Conservation (phyloP, 2,113 vertebrate genomes). For the Lamprologus sp. region DNA sequence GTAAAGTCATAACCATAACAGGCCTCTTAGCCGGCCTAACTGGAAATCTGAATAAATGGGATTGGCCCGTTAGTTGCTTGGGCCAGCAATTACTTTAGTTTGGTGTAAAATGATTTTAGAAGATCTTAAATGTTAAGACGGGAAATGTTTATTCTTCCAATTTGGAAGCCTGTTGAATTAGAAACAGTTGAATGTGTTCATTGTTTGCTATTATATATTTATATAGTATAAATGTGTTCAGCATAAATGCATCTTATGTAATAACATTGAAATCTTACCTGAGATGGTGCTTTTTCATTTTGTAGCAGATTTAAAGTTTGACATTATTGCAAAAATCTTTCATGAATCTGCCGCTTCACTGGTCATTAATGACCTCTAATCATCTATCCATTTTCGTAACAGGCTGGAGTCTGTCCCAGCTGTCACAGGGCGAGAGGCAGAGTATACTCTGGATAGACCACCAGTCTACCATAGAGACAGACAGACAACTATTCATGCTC, state of each 20-base stretch:
- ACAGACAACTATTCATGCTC: neutral
- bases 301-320: neutral
- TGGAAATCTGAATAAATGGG: neutral
- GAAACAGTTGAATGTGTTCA: neutral
- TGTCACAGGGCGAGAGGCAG: neutral
- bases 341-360: neutral
- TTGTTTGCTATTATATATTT: neutral
- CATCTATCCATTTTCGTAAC: neutral
- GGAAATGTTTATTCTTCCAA: neutral
- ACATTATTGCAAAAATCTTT: neutral
- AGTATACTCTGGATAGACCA: neutral
- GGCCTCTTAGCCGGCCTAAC: neutral
- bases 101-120: neutral
- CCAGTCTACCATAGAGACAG: neutral
- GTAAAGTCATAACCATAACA: neutral
- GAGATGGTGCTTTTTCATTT: neutral
- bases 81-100: neutral
- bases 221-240: neutral
- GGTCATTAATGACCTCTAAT: neutral
- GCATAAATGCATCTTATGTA: neutral
- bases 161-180: neutral
- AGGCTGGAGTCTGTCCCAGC: neutral
- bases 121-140: neutral
- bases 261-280: neutral
- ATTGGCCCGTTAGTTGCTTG: fast-evolving